A percentile compares a stretch with the other conserved stretches of the same genome.
These are phyloP conservation scores for Odobenus rosmarus DNA, from an alignment of 2,113 vertebrate genomes.

Conservation along the genomic window DNA sequence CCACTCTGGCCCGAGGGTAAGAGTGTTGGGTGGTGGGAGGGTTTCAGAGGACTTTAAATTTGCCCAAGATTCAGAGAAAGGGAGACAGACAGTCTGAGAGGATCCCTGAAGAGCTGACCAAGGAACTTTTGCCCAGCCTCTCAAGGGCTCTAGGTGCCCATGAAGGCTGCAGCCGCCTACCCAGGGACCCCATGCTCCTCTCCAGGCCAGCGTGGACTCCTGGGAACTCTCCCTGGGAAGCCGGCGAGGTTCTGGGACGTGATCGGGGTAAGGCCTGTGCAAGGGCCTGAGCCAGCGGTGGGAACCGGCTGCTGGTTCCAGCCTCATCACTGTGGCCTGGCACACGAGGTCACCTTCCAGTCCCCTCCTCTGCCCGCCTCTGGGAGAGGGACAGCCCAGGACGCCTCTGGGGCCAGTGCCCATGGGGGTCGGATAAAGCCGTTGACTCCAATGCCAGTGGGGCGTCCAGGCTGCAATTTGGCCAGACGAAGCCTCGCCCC, in stretches of 20 bases:
- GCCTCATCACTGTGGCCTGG: not conserved
- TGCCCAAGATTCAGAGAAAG: not conserved
- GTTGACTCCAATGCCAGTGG: not conserved
- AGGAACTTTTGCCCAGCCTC: no score
- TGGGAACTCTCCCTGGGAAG: slow-evolving; percentile 35
- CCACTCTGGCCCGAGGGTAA: not conserved
- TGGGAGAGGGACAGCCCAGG: not conserved
- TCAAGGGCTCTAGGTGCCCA: not conserved
- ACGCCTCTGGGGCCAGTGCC: not conserved
- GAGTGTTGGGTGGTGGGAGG: not conserved
- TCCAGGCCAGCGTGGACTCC: not conserved
- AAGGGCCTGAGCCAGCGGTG: not conserved
- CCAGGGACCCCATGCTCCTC: not conserved
- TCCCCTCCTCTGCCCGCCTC: not conserved
- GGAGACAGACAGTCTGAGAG: not conserved
- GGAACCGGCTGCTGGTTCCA: not conserved
- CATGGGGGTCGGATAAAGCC: fast-evolving
- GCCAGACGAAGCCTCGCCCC: fast-evolving
- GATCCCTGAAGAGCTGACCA: not conserved
- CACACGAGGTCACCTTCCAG: not conserved
- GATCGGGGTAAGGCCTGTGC: not conserved
- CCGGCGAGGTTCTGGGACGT: not conserved
- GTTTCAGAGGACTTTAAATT: no score
- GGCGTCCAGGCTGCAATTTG: no score
- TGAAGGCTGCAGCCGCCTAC: not conserved